Conservation (phyloP, 2,888 invertebrate species). For the Drosophila multiciliata region DNA sequence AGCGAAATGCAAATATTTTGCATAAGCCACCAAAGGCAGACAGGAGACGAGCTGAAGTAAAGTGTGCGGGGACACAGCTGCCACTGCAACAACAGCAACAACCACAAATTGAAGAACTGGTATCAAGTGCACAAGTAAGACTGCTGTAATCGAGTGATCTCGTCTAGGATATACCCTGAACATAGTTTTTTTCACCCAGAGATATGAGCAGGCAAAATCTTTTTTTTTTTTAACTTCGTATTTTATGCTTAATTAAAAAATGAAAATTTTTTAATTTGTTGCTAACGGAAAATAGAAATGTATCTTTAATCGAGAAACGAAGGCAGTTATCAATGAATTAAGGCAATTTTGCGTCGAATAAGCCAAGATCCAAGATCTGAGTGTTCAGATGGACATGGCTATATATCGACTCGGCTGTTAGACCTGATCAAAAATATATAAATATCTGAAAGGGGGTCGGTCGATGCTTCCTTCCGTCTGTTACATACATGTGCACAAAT, state of each 20-base stretch:
- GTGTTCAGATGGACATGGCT: background rate
- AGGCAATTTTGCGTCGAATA: background rate
- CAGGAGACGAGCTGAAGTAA: conserved; percentile 5
- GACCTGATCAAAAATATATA: background rate
- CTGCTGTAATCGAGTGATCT: background rate
- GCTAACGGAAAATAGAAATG: too few relatives aligned
- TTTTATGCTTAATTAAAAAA: too few relatives aligned
- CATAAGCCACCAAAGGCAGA: conserved; percentile 52
- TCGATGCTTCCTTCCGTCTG: background rate
- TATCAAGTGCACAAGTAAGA: conserved; percentile 23
- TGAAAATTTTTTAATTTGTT: too few relatives aligned
- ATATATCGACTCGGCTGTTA: background rate
- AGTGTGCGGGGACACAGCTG: background rate
- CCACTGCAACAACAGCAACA: background rate
- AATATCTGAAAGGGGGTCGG: background rate
- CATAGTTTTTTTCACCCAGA: background rate
- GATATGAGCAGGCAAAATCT: too few relatives aligned
- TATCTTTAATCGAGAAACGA: too few relatives aligned
- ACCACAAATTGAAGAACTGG: conserved; percentile 13
- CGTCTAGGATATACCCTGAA: background rate
- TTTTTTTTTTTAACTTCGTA: too few relatives aligned
- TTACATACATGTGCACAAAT: background rate
- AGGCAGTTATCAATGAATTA: background rate
- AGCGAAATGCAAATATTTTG: conserved; percentile 56
- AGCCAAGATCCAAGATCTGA: too few relatives aligned